phyloP scores from a whole-genome alignment of 2,888 invertebrate genomes.

The Tromatobia lineatoria region DNA sequence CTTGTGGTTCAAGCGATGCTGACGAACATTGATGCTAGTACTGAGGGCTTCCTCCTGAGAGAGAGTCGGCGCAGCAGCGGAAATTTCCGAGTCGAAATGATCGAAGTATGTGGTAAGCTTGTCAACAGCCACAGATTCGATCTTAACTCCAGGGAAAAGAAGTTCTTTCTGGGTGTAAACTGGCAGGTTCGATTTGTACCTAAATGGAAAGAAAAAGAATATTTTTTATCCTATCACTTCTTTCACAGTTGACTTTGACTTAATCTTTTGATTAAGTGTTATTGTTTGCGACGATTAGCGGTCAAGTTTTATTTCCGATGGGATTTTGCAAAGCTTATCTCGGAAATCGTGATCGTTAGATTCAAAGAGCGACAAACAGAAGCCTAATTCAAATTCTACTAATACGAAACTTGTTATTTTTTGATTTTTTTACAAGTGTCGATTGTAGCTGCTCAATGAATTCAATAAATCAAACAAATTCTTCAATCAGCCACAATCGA shows the following conservation, averaged over 20 bases:
- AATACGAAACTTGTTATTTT: too few species aligned
- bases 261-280: not conserved
- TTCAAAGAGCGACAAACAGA: too few species aligned
- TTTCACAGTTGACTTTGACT: not conserved
- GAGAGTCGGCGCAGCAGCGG: constrained; percentile 85
- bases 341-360: too few species aligned
- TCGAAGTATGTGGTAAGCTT: constrained; percentile 90
- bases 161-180: constrained; percentile 88
- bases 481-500: too few species aligned
- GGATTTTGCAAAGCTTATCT: too few species aligned
- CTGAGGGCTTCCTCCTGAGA: constrained; percentile 85
- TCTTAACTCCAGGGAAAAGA: constrained; percentile 87
- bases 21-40: constrained; percentile 88
- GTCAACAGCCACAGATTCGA: constrained; percentile 89
- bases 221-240: not conserved
- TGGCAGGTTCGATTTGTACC: constrained; percentile 87
- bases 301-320: too few species aligned
- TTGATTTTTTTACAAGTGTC: too few species aligned
- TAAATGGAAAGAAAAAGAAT: constrained; percentile 37
- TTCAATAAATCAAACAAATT: too few species aligned
- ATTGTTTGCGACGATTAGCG: too few species aligned
- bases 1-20: constrained; percentile 90
- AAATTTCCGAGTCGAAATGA: constrained; percentile 88
- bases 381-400: too few species aligned
- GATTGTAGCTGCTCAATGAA: too few species aligned